Percentiles rank a stretch among this genome's conserved stretches.
Conservation (phyloP, 2,113 vertebrate genomes). For the Mesoclemmys tuberculata region DNA sequence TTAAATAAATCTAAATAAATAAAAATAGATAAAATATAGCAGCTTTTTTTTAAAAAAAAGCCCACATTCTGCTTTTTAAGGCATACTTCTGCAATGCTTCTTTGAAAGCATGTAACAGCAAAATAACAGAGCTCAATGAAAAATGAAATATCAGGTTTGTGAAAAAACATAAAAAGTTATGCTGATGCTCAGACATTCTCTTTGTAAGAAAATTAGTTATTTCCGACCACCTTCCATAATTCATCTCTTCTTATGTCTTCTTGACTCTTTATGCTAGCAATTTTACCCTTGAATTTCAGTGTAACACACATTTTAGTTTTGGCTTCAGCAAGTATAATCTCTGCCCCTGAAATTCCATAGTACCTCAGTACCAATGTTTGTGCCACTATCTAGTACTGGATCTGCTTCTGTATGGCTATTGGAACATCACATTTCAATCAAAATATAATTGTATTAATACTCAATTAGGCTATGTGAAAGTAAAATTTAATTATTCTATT, state of each 20-base stretch:
- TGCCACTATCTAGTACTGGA: neutral
- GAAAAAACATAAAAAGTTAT: neutral
- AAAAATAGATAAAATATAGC: neutral
- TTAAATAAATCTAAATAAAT: neutral
- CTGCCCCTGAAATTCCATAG: neutral
- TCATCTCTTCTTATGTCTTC: neutral
- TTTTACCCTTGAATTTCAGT: conserved; percentile 34
- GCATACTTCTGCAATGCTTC: neutral
- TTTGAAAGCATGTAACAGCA: neutral
- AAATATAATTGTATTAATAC: neutral
- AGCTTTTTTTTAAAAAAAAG: neutral
- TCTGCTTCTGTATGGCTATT: neutral
- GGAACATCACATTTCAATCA: conserved; percentile 2
- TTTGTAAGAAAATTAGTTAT: neutral
- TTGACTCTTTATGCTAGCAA: conserved; percentile 16
- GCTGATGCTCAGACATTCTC: neutral
- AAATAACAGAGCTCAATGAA: neutral
- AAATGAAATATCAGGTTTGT: neutral
- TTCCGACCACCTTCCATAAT: neutral
- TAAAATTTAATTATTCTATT: neutral
- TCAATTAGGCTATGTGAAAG: neutral
- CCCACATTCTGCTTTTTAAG: neutral
- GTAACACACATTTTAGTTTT: conserved; percentile 21
- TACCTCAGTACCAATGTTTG: neutral
- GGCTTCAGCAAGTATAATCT: neutral